phyloP scores from a whole-genome alignment of 2,113 vertebrate species.

The Heterochromis multidens region DNA sequence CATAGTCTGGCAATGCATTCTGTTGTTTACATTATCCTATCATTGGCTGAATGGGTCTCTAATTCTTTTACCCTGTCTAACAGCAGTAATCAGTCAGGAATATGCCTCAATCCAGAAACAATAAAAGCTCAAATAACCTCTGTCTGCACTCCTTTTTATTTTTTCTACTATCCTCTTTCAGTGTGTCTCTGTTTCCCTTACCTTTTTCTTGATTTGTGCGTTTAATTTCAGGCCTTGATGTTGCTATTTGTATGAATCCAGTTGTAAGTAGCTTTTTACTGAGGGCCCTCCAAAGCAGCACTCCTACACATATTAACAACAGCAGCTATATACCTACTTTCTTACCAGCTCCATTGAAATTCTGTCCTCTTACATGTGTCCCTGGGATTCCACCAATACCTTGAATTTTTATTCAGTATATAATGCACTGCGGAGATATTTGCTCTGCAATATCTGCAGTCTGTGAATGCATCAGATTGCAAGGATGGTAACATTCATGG shows the following conservation, averaged over 20 bases:
- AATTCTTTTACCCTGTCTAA: conserved; percentile 24
- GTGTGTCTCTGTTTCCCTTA: neutral
- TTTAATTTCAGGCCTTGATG: conserved; percentile 22
- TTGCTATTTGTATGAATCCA: conserved; percentile 43
- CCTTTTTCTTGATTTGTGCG: conserved; percentile 46
- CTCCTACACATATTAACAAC: conserved; percentile 9
- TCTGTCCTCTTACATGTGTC: conserved; percentile 9
- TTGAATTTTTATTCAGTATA: neutral
- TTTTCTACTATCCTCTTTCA: neutral
- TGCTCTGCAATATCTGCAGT: neutral
- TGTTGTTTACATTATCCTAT: neutral
- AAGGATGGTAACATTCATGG: neutral
- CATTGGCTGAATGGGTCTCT: neutral
- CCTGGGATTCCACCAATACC: conserved; percentile 25
- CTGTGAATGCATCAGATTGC: neutral
- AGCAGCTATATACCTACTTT: neutral
- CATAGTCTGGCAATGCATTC: conserved; percentile 1
- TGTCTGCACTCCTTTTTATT: neutral
- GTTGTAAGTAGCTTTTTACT: neutral
- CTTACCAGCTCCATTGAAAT: conserved; percentile 25
- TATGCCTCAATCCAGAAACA: conserved; percentile 26
- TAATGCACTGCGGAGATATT: conserved; percentile 2
- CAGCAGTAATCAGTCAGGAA: conserved; percentile 48
- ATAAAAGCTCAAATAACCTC: conserved; percentile 7
- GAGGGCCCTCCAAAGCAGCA: neutral